Percentiles rank a stretch among this genome's conserved stretches.
Conservation (phyloP, 2,888 invertebrate genomes). For the Trachelus troglodyta region DNA sequence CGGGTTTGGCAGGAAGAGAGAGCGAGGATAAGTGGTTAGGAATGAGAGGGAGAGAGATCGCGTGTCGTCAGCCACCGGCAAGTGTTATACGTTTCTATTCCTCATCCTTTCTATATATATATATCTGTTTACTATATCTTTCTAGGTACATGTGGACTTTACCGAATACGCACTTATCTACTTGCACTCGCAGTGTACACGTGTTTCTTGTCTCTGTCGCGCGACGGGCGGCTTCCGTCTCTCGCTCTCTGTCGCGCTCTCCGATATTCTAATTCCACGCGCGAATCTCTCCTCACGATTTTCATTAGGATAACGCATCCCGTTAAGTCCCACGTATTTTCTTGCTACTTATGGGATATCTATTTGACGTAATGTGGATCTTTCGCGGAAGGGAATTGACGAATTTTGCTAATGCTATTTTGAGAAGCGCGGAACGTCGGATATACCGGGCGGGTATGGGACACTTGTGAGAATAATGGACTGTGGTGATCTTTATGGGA, state of each 20-base stretch:
- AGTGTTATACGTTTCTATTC: conserved; percentile 52
- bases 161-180: not conserved
- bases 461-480: too few species aligned
- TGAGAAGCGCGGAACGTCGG: too few species aligned
- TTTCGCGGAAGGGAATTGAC: not conserved
- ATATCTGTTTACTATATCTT: not conserved
- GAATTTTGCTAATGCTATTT: not conserved
- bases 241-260: conserved; percentile 24
- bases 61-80: conserved; percentile 61
- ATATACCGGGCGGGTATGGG: too few species aligned
- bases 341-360: conserved; percentile 5
- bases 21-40: conserved; percentile 10
- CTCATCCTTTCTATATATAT: not conserved
- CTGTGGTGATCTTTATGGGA: too few species aligned
- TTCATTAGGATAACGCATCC: conserved; percentile 58
- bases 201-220: conserved; percentile 14
- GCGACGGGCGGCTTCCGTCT: conserved; percentile 6
- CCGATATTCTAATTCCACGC: conserved; percentile 52
- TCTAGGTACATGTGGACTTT: not conserved
- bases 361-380: not conserved
- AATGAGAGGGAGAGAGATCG: conserved; percentile 48
- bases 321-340: conserved; percentile 49
- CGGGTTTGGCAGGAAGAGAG: conserved; percentile 13
- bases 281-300: conserved; percentile 42
- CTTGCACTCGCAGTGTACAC: not conserved